Conservation (phyloP, 2,113 vertebrate species). For the Pelodiscus sinensis region DNA sequence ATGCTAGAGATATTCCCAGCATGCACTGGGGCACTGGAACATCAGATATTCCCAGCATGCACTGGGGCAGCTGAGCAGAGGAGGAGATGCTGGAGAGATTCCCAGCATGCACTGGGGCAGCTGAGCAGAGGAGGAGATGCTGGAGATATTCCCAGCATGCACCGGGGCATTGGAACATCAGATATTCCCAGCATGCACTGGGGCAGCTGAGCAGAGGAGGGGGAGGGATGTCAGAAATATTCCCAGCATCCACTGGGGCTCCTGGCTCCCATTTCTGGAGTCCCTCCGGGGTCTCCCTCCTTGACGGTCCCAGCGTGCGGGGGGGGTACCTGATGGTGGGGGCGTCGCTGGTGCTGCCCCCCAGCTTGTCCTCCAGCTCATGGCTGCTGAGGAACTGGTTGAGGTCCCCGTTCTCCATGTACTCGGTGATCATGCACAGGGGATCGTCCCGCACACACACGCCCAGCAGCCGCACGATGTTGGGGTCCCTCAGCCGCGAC, state of each 20-base stretch:
- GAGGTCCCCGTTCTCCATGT: constrained; percentile 94
- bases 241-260: neutral
- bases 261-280: too few species aligned
- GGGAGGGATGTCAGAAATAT: neutral
- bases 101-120: neutral
- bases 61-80: neutral
- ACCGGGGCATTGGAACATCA: too few species aligned
- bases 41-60: neutral
- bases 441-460: constrained; percentile 93
- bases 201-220: neutral
- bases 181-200: neutral
- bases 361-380: constrained; percentile 85
- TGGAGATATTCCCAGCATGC: neutral
- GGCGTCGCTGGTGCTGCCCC: constrained; percentile 73
- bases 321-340: constrained; percentile 85
- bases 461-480: constrained; percentile 91
- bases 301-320: neutral
- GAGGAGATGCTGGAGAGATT: too few species aligned
- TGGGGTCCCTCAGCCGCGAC: constrained; percentile 90
- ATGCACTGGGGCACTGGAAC: too few species aligned
- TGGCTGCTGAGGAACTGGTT: constrained; percentile 91
- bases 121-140: neutral
- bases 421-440: constrained; percentile 93
- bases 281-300: neutral
- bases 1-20: neutral